phyloP scores from a whole-genome alignment of 2,797 vertebrate species.

The Gambelia wislizenii region DNA sequence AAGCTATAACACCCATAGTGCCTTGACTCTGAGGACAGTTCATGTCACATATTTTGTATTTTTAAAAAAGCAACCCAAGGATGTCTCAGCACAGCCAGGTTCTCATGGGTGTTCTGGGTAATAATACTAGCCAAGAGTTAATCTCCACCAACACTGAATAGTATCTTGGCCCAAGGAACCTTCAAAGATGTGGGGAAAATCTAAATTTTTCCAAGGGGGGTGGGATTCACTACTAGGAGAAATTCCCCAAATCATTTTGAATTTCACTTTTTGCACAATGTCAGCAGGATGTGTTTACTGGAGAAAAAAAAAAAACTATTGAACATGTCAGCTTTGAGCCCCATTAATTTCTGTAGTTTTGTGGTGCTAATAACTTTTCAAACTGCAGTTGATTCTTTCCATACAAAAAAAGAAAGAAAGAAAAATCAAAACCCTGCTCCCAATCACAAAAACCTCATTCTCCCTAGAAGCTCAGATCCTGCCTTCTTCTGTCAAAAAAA shows the following conservation, averaged over 20 bases:
- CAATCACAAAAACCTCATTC: conserved; percentile 33
- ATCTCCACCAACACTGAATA: too few species aligned
- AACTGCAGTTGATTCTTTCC: neutral
- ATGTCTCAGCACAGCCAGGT: too few species aligned
- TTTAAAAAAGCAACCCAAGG: too few species aligned
- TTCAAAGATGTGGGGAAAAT: neutral
- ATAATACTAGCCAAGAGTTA: too few species aligned
- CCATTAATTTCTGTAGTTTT: conserved; percentile 13
- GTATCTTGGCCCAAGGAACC: too few species aligned
- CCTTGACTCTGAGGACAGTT: too few species aligned
- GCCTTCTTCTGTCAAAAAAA: conserved; percentile 46
- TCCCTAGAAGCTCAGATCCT: conserved; percentile 39
- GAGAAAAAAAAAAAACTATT: neutral
- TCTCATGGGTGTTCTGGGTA: too few species aligned
- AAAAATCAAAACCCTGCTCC: neutral
- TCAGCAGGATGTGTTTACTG: neutral
- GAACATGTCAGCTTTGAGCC: neutral
- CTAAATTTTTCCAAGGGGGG: neutral
- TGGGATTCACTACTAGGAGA: neutral
- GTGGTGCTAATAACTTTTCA: conserved; percentile 31
- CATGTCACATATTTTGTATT: too few species aligned
- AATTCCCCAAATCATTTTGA: neutral
- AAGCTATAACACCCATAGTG: too few species aligned
- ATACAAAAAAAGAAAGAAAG: neutral
- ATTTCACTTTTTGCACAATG: neutral